Conservation (phyloP, 2,888 invertebrate genomes). For the Cryptus viduatorius region DNA sequence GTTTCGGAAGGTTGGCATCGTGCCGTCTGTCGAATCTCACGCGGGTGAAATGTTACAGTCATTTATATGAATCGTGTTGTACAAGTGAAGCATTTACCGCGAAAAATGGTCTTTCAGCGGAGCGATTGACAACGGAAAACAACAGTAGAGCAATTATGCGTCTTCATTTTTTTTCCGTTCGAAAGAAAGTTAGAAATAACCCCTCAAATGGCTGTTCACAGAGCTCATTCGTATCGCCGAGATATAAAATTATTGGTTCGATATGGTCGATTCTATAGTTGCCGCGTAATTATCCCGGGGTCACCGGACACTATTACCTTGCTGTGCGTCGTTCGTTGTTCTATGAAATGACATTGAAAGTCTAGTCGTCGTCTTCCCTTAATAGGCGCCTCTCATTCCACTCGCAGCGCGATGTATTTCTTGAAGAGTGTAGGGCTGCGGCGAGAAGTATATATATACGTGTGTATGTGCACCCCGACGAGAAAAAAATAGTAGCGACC, state of each 20-base stretch:
- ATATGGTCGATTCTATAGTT: conserved; percentile 35
- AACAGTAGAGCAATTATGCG: not conserved
- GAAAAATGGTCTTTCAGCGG: not conserved
- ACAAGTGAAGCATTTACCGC: not conserved
- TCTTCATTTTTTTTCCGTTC: not conserved
- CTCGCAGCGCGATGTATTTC: not conserved
- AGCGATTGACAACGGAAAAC: not conserved
- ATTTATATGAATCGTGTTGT: not conserved
- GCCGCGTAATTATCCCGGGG: conserved; percentile 48
- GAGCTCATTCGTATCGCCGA: conserved; percentile 12
- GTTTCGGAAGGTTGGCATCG: not conserved
- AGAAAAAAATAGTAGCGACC: not conserved
- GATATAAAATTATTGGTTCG: conserved; percentile 49
- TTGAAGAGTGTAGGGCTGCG: conserved; percentile 3
- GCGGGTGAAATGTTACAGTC: not conserved
- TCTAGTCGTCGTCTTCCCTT: conserved; percentile 1
- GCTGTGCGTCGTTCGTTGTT: conserved; percentile 39
- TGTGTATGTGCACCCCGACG: not conserved
- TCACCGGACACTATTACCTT: conserved; percentile 50
- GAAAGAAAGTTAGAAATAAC: conserved; percentile 42
- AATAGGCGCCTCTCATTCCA: conserved; percentile 6
- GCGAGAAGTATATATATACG: not conserved
- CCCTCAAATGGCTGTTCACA: not conserved
- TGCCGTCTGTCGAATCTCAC: not conserved
- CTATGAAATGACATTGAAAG: conserved; percentile 56